Base-by-base conservation (phyloP, 1,140 invertebrate genomes). In the Trichoplusia ni region DNA sequence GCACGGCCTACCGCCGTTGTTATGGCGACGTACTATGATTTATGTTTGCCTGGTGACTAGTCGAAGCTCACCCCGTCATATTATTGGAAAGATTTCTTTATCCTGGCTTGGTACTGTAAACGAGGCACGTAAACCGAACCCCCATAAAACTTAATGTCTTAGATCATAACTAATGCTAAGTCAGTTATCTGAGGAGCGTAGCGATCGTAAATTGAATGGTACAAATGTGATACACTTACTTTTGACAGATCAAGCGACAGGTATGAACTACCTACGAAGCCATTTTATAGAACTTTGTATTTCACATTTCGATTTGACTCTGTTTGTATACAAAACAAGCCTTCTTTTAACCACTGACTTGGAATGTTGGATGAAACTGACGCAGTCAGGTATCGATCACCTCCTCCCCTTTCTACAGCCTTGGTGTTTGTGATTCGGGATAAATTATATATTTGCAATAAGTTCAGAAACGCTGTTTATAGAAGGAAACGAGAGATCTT, bases 21-120 rank as follows among this genome's bases (percentile, higher is more conserved):
- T 82, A 81, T 83, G 71, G 71, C 68, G 64, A 84, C 81, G 60
- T 69, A 67, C 51, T 70, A 56, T 76, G 79, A 82, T 79, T 85
- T 84, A 77, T 86, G 75, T 64, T 67, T 42, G 63, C 77, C 78
- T 77, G 70, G 77, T 85, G 67, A 78, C 69, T 71, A 60, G 61
- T 38, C 61, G 58, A 29, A 65, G 37, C 61, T 66, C 33, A n/a
- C 42, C 27, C 61, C 46, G 58, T 42, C 35, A 64, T 53, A 42
- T 60, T 69, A 37, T 58, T 67, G 40, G 49, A 33, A 60, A 69
- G 38, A 65, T 60, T 40, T 56, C 23, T 61, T 66, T 54, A 51
- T 51, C 23, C 44, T 6, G n/a, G 16, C 14, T 14, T 51, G 23
- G 44, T 44, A 44, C 29, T 51, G 29, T 51, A 19, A 19, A 33